These are phyloP conservation scores for Rhinophrynus dorsalis DNA, from an alignment of 2,797 vertebrate genomes.

Conservation along the genomic window DNA sequence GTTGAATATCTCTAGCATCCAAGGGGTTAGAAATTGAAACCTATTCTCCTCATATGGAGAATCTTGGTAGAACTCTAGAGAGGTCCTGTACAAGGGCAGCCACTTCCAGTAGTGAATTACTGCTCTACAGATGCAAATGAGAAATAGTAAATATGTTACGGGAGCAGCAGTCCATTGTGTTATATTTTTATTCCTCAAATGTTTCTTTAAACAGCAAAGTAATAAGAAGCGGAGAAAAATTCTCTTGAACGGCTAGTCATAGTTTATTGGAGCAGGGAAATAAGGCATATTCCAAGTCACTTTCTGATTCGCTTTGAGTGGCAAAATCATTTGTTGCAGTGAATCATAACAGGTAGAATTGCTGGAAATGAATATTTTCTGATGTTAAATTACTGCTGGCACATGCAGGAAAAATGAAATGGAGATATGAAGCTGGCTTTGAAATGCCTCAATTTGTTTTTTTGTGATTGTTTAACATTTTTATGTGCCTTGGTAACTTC, in stretches of 20 bases:
- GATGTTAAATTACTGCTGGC: constrained; percentile 63
- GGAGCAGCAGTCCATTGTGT: constrained; percentile 61
- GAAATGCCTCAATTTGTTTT: constrained; percentile 50
- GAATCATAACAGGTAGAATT: constrained; percentile 61
- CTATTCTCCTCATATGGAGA: no score
- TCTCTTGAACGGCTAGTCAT: constrained; percentile 62
- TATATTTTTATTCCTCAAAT: constrained; percentile 66
- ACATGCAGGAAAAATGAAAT: constrained; percentile 55
- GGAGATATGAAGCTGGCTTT: constrained; percentile 57
- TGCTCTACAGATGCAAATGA: constrained; percentile 52
- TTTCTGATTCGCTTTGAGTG: constrained; percentile 64
- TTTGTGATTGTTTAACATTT: constrained; percentile 46
- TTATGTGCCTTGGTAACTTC: constrained; percentile 45
- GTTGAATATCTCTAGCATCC: no score
- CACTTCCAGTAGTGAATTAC: constrained; percentile 48
- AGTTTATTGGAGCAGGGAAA: constrained; percentile 72
- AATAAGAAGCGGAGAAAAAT: constrained; percentile 72
- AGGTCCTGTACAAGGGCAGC: background rate
- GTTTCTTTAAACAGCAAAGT: constrained; percentile 63
- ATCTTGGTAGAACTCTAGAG: no score
- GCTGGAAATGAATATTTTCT: constrained; percentile 63
- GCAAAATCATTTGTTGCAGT: constrained; percentile 64
- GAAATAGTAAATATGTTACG: constrained; percentile 61
- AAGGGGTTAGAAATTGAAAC: no score
- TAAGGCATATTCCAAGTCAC: constrained; percentile 57